Base-by-base conservation (phyloP, 2,113 vertebrate species). In the Psilopogon haemacephalus region DNA sequence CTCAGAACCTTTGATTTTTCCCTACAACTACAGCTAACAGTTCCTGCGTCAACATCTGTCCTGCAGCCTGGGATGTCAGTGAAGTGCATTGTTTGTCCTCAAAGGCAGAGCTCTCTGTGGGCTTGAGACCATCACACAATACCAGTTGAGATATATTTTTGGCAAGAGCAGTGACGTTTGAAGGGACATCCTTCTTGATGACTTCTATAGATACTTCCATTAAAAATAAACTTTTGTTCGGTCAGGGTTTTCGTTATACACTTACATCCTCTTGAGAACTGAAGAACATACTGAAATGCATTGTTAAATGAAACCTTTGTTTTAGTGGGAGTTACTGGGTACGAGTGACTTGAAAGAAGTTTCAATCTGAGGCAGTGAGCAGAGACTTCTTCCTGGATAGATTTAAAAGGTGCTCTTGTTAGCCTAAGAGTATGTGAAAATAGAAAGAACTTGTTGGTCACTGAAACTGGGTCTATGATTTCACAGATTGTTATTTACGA, bases 151-250 rank as follows among this genome's bases (percentile, higher is more conserved):
- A 72, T 58, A 15, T 84, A 95, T 95, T 95, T 96, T 90, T 95
- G 79, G 90, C 86, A 84, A 58, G 38, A 81, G 64, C 9, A 3
- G 35, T 90, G 83, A 81, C 30, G 15, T 90, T 92, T 72, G 63
- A n/a, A 79, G 50, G 81, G 72, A 94, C 80, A 88, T 86, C 86
- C 63, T 93, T 62, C 86, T 92, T 72, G 89, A 84, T 32, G 30
- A 72, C 86, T 89, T 90, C 86, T 88, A n/a, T 78, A 90, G 69
- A 75, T 86, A 62, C 58, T 78, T 79, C 65, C 26, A 56, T 88
- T 90, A 75, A 93, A 94, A 96, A 94, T 81, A 94, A 88, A 81
- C 92, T 90, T 92, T 65, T 78, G 59, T 92, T 89, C 44, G 65
- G n/a, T 56, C 48, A 54, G 27, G n/a, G 15, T 62, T 92, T 90